Evolutionary conservation across 2,113 vertebrate genomes (phyloP).

Genomic region (Trinectes maculatus): DNA sequence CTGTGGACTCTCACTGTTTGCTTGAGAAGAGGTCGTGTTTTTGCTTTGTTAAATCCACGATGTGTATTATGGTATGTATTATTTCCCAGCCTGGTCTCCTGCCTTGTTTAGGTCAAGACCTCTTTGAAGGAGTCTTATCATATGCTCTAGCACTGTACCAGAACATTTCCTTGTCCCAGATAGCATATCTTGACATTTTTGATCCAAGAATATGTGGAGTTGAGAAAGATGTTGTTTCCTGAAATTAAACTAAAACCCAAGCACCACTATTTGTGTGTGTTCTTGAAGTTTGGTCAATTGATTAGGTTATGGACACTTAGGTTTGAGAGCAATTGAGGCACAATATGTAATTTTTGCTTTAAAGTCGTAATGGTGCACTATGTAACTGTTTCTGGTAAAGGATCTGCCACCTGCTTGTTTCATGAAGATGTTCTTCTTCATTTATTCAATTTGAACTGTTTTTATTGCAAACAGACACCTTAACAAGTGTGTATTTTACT

Average conservation of each 20-base stretch:
- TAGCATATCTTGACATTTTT: no score
- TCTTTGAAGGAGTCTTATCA: no score
- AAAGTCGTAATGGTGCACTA: slow-evolving; percentile 1
- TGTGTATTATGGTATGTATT: slow-evolving; percentile 7
- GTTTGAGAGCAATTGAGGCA: background rate
- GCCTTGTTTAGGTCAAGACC: no score
- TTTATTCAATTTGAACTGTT: background rate
- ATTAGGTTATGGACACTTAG: background rate
- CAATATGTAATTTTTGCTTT: background rate
- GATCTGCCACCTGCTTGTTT: slow-evolving; percentile 6
- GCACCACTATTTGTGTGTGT: slow-evolving; percentile 8
- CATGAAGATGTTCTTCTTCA: background rate
- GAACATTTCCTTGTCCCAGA: slow-evolving; percentile 7
- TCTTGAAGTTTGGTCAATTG: background rate
- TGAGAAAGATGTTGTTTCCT: slow-evolving; percentile 8
- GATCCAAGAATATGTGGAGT: slow-evolving; percentile 3
- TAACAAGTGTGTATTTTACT: slow-evolving; percentile 1
- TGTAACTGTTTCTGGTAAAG: background rate
- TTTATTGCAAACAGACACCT: background rate
- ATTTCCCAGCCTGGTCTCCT: no score
- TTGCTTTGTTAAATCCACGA: background rate
- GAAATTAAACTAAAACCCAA: slow-evolving; percentile 6
- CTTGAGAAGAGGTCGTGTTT: slow-evolving; percentile 9
- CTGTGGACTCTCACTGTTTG: slow-evolving; percentile 12
- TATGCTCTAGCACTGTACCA: no score